Conservation (phyloP, 2,113 vertebrate genomes). For the Onychostruthus taczanowskii region DNA sequence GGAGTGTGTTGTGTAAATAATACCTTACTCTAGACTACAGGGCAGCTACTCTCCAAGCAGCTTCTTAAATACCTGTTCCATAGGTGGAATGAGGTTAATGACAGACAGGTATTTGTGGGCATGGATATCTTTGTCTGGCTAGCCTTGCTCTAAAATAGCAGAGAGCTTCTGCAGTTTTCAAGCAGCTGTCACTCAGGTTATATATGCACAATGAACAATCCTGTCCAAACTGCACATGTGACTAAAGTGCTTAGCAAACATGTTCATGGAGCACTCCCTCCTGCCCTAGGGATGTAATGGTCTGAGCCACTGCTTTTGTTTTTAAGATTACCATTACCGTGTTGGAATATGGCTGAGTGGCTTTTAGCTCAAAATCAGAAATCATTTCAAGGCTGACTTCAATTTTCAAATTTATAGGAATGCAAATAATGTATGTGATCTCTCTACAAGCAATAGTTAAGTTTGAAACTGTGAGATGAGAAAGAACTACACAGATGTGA, state of each 20-base stretch:
- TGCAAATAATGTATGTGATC: neutral
- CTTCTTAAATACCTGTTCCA: neutral
- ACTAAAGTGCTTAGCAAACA: neutral
- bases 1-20: neutral
- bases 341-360: neutral
- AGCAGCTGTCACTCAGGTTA: neutral
- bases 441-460: neutral
- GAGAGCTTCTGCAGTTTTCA: neutral
- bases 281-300: neutral
- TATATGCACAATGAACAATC: neutral
- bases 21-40: neutral
- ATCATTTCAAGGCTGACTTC: neutral
- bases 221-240: neutral
- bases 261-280: neutral
- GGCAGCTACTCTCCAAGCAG: neutral
- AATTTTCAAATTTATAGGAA: neutral
- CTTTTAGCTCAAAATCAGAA: neutral
- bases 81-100: neutral
- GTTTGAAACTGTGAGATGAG: neutral
- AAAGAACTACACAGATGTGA: neutral
- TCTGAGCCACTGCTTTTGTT: neutral
- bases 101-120: neutral
- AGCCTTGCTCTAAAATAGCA: neutral
- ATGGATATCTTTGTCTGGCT: neutral
- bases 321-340: neutral